Evolutionary conservation across 2,888 invertebrate genomes (phyloP), one percentile per base, ranked within the genome.

Genomic region (Macrosoma leucophasiata): DNA sequence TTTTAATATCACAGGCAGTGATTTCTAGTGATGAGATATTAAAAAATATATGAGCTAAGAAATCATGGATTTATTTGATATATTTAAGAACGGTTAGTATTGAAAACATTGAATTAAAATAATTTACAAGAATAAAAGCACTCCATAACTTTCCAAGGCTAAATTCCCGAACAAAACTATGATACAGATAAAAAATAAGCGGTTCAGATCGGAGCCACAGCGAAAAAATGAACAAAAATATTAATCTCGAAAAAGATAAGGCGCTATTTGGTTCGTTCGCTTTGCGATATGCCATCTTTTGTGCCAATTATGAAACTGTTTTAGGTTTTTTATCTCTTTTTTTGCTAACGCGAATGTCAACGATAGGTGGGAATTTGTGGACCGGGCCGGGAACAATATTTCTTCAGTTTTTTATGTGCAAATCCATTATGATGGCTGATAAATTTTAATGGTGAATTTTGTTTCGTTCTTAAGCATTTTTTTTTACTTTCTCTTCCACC

Each of bases 251-350:
- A 73, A 76, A 67, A 69, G 66, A 73, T 72, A 72, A 74, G 67
- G 58, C 62, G 59, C 53, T 55, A 55, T 58, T 49, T 58, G 65
- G 66, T 69, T 60, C 58, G 61, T 57, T 52, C 52, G 60, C 53
- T 74, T 60, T 67, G 65, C 66, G 69, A 71, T 74, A 68, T 59
- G 60, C 59, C 48, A 67, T 76, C 78, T 75, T 76, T 81, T 82
- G 77, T 82, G 81, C 77, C 79, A 81, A 81, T 81, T 82, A 79
- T 72, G 61, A 69, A 62, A 59, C 58, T 52, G 55, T 62, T 62
- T 66, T 59, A 48, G 50, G 52, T 55, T 51, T 62, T 69, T 69
- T 64, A 58, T 34, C 27, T 41, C 30, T 44, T 50, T 64, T 59
- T 57, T 53, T 51, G 25, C 46, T 53, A 45, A 57, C 57, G 41